Conservation (phyloP, 2,797 vertebrate species). For the Menidia menidia region DNA sequence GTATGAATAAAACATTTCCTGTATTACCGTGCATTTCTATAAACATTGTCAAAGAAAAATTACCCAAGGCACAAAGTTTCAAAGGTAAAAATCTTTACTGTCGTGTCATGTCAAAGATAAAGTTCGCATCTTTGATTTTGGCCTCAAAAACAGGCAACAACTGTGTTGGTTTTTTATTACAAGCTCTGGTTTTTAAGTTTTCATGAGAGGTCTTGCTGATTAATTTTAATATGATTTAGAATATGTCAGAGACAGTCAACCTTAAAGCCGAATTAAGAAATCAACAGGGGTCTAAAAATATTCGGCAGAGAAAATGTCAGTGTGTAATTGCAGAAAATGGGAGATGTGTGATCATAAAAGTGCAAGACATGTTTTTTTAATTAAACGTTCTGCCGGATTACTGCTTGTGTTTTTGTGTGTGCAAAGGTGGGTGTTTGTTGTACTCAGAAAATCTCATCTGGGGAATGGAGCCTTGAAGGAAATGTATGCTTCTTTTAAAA, state of each 20-base stretch:
- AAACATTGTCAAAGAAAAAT: not conserved
- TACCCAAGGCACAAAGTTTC: not conserved
- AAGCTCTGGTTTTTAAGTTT: slow-evolving; percentile 26
- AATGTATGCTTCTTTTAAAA: slow-evolving; percentile 4
- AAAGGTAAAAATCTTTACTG: not conserved
- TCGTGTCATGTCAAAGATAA: slow-evolving; percentile 4
- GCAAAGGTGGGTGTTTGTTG: not conserved
- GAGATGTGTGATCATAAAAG: slow-evolving; percentile 18
- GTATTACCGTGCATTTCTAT: too few species aligned
- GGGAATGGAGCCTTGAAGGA: not conserved
- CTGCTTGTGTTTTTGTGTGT: not conserved
- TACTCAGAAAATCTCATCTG: not conserved
- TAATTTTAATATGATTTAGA: slow-evolving; percentile 29
- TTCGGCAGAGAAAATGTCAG: slow-evolving; percentile 29
- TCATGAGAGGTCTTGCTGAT: slow-evolving; percentile 21
- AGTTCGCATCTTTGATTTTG: slow-evolving; percentile 7
- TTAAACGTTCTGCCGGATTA: too few species aligned
- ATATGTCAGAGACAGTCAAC: slow-evolving; percentile 26
- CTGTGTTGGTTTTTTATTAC: slow-evolving; percentile 1
- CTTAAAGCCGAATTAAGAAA: slow-evolving; percentile 38
- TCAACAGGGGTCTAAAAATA: slow-evolving; percentile 47
- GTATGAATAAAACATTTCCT: too few species aligned
- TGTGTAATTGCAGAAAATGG: slow-evolving; percentile 10
- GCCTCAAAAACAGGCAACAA: slow-evolving; percentile 9
- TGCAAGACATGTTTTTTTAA: slow-evolving; percentile 5